Percentiles rank a stretch among this genome's conserved stretches.
phyloP scores from a whole-genome alignment of 35 echinoderm and acorn worm genomes.

The Eucidaris tribuloides region DNA sequence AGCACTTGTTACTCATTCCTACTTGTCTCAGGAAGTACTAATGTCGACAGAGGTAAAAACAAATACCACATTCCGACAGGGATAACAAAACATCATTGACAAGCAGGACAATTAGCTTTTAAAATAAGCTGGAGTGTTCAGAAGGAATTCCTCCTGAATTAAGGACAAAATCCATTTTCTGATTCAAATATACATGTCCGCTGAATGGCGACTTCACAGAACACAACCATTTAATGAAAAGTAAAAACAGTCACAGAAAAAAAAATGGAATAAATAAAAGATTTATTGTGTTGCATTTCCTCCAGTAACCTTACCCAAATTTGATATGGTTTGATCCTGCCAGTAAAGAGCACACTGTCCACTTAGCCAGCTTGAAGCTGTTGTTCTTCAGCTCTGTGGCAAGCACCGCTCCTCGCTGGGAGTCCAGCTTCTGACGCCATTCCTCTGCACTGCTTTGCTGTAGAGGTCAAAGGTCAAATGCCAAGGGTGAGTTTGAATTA shows the following conservation, averaged over 20 bases:
- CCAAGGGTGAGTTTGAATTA: not conserved
- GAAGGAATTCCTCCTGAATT: no score
- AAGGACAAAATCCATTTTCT: no score
- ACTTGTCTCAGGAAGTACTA: no score
- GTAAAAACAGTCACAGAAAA: no score
- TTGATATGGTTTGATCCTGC: slow-evolving; percentile 91
- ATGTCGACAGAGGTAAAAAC: no score
- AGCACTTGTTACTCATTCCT: no score
- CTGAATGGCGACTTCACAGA: no score
- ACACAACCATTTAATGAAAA: no score
- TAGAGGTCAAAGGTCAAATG: not conserved
- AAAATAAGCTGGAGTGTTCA: no score
- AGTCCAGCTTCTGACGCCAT: slow-evolving; percentile 97
- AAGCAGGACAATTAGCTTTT: not conserved
- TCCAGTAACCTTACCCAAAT: slow-evolving; percentile 99
- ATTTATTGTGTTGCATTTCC: no score
- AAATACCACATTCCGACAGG: not conserved
- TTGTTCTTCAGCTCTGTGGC: slow-evolving; percentile 98
- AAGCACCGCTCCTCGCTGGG: slow-evolving; percentile 86
- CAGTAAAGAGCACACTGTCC: slow-evolving; percentile 83
- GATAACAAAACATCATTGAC: slow-evolving; percentile 5
- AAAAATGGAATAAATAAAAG: no score
- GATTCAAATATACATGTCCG: no score
- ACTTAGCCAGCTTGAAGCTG: slow-evolving; percentile 97
- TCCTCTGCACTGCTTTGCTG: slow-evolving; percentile 85